Percentiles rank a stretch among this genome's conserved stretches.
phyloP scores from a whole-genome alignment of 2,797 vertebrate species.

The Ceryle rudis region DNA sequence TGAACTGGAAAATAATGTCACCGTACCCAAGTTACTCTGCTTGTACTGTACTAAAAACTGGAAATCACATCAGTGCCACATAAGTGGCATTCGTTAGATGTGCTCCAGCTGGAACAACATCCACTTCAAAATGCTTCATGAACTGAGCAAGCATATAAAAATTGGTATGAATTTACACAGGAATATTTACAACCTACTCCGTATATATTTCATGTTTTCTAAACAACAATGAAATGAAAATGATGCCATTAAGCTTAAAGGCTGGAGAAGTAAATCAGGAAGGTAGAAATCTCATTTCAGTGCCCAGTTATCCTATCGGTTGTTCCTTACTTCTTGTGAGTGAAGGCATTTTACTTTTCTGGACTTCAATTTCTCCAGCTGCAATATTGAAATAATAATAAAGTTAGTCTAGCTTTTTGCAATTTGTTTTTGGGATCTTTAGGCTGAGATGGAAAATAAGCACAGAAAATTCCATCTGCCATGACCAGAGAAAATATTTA shows the following conservation, averaged over 20 bases:
- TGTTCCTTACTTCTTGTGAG: not conserved
- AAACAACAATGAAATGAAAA: not conserved
- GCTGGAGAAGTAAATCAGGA: not conserved
- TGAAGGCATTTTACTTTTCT: not conserved
- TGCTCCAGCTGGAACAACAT: not conserved
- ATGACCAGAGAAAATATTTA: not conserved
- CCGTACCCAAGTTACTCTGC: not conserved
- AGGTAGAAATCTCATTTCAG: not conserved
- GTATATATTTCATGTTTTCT: fast-evolving
- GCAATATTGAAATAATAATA: not conserved
- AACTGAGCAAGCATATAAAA: not conserved
- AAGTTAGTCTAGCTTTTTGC: not conserved
- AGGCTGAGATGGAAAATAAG: not conserved
- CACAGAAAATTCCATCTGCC: not conserved
- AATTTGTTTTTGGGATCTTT: not conserved
- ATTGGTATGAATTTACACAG: not conserved
- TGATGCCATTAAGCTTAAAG: not conserved
- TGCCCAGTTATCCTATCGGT: not conserved
- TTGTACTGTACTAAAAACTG: not conserved
- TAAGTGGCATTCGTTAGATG: not conserved
- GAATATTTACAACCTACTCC: not conserved
- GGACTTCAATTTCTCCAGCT: not conserved
- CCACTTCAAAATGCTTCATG: not conserved
- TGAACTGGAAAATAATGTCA: not conserved
- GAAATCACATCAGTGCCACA: not conserved